Percentiles rank a stretch among this genome's conserved stretches.
Conservation (phyloP, 2,113 vertebrate genomes). For the Scomber japonicus region DNA sequence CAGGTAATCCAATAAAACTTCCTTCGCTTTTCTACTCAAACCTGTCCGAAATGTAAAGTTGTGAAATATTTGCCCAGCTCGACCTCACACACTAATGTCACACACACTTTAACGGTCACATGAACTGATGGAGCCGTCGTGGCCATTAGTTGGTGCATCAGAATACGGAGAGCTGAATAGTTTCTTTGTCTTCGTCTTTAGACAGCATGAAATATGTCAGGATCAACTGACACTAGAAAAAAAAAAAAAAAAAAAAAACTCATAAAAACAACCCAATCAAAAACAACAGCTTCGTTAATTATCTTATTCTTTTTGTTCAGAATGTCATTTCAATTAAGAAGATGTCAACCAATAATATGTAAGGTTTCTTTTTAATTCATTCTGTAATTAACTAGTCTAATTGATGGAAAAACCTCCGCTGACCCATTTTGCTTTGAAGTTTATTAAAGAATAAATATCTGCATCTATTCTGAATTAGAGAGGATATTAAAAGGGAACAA, state of each 20-base stretch:
- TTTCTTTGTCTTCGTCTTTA: constrained; percentile 42
- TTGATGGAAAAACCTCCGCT: no score
- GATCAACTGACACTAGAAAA: constrained; percentile 28
- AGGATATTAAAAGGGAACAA: no score
- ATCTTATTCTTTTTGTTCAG: neutral
- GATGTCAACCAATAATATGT: no score
- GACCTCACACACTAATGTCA: constrained; percentile 12
- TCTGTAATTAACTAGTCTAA: no score
- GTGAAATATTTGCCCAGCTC: neutral
- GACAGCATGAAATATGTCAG: constrained; percentile 17
- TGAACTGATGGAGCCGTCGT: constrained; percentile 24
- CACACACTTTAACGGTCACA: constrained; percentile 43
- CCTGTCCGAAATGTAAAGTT: neutral
- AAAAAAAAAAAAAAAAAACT: neutral
- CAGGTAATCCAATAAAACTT: no score
- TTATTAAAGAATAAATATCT: no score
- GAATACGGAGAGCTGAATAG: constrained; percentile 29
- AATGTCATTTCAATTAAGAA: no score
- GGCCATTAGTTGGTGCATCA: constrained; percentile 25
- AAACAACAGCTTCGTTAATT: constrained; percentile 1
- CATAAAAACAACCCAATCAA: neutral
- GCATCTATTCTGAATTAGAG: no score
- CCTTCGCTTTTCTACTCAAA: neutral
- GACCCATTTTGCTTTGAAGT: no score
- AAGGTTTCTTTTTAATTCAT: no score